Evolutionary conservation across 2,797 vertebrate genomes (phyloP).

Genomic region (Rhinatrema bivittatum): DNA sequence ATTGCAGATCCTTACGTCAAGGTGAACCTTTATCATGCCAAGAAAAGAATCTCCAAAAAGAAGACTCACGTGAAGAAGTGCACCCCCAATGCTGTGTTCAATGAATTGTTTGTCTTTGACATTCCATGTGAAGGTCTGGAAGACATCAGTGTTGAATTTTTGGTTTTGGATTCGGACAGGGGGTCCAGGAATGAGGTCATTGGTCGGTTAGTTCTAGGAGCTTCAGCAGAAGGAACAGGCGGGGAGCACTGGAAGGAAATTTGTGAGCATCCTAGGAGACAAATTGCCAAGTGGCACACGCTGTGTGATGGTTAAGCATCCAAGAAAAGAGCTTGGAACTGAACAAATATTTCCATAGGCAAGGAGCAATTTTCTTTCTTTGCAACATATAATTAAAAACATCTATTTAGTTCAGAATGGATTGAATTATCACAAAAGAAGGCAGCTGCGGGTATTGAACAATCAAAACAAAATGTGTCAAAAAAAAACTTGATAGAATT

Average conservation of each 20-base stretch:
- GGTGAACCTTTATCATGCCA: conserved; percentile 91
- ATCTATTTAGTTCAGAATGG: conserved; percentile 19
- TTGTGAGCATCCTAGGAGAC: conserved; percentile 90
- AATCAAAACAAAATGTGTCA: conserved; percentile 11
- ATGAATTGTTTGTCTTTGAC: conserved; percentile 95
- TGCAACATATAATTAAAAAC: conserved; percentile 27
- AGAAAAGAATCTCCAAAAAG: conserved; percentile 95
- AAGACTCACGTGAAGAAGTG: conserved; percentile 97
- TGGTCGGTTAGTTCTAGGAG: conserved; percentile 76
- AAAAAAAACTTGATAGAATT: conserved; percentile 19
- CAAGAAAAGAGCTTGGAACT: conserved; percentile 12
- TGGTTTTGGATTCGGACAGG: conserved; percentile 90
- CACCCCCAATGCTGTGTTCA: conserved; percentile 92
- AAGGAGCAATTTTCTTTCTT: conserved; percentile 44
- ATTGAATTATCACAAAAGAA: conserved; percentile 41
- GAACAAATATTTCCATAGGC: conserved; percentile 30
- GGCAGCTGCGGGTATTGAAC: conserved; percentile 30
- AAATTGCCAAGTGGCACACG: conserved; percentile 95
- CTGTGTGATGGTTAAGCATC: conserved; percentile 80
- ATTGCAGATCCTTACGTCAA: conserved; percentile 89
- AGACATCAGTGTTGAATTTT: conserved; percentile 92
- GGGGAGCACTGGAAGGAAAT: conserved; percentile 98
- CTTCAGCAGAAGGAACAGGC: conserved; percentile 71
- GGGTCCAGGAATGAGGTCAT: conserved; percentile 72
- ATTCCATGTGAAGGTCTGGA: conserved; percentile 85